A percentile compares a stretch with the other conserved stretches of the same genome.
These are phyloP conservation scores for Drosophila bocki DNA, from an alignment of 1,140 invertebrate species.

Conservation along the genomic window DNA sequence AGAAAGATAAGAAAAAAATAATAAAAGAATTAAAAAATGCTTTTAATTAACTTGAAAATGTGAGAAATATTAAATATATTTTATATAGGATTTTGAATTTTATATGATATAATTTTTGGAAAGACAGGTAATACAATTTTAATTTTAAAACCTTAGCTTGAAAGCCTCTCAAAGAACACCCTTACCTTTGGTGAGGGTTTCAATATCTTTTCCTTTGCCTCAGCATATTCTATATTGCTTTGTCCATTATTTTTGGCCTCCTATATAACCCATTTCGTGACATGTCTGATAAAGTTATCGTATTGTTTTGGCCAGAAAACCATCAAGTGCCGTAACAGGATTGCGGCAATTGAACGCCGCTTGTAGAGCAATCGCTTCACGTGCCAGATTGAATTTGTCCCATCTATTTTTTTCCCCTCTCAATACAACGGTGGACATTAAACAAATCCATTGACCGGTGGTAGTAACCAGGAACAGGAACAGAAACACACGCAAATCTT, in stretches of 20 bases:
- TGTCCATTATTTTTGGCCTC: background rate
- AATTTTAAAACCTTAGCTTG: background rate
- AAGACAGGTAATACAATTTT: background rate
- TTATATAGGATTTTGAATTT: background rate
- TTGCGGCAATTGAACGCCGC: conserved; percentile 53
- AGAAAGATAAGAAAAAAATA: background rate
- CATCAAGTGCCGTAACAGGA: conserved; percentile 58
- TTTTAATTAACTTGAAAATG: background rate
- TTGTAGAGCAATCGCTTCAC: conserved; percentile 62
- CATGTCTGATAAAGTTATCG: conserved; percentile 10
- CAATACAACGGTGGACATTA: conserved; percentile 55
- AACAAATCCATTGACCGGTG: conserved; percentile 71
- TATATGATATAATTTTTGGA: background rate
- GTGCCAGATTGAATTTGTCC: conserved; percentile 72
- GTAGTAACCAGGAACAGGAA: conserved; percentile 6
- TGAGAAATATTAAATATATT: background rate
- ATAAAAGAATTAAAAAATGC: background rate
- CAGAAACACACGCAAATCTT: conserved; percentile 73
- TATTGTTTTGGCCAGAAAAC: conserved; percentile 26
- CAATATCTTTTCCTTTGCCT: conserved; percentile 1
- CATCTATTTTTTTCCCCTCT: conserved; percentile 8
- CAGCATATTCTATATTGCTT: background rate
- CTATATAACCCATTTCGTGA: conserved; percentile 9
- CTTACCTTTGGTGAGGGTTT: too few relatives aligned
- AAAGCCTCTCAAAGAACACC: too few relatives aligned